Conservation (phyloP, 2,797 vertebrate species). For the Paratrypauchen microcephalus region DNA sequence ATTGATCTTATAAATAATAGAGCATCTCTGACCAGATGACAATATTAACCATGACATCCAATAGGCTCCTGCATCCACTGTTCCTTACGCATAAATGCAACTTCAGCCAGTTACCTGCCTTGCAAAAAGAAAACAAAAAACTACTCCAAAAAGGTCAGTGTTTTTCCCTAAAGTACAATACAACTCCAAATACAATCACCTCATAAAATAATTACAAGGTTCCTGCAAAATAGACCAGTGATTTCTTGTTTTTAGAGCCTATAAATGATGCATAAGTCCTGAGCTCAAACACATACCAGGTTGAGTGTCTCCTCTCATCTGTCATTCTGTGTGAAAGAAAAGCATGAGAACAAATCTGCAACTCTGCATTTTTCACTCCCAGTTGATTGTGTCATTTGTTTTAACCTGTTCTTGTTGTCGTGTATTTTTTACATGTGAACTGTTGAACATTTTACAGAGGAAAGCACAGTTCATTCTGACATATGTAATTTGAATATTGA, state of each 20-base stretch:
- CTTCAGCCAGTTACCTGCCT: slow-evolving; percentile 21
- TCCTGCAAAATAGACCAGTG: slow-evolving; percentile 53
- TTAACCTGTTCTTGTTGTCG: slow-evolving; percentile 46
- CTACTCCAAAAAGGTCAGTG: slow-evolving; percentile 37
- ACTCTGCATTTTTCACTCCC: slow-evolving; percentile 68
- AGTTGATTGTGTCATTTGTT: slow-evolving; percentile 51
- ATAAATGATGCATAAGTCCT: slow-evolving; percentile 67
- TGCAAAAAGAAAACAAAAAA: slow-evolving; percentile 19
- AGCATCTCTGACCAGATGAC: slow-evolving; percentile 48
- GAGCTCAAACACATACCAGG: slow-evolving; percentile 40
- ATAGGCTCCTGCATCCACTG: slow-evolving; percentile 37
- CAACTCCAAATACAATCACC: slow-evolving; percentile 48
- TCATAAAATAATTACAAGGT: slow-evolving; percentile 65
- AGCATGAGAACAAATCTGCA: slow-evolving; percentile 69
- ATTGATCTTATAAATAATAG: slow-evolving; percentile 77
- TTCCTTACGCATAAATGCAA: slow-evolving; percentile 19
- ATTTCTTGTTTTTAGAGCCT: slow-evolving; percentile 45
- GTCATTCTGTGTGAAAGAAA: slow-evolving; percentile 70
- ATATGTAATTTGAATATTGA: neutral
- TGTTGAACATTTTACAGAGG: slow-evolving; percentile 27
- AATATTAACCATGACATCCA: slow-evolving; percentile 68
- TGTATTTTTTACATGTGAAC: slow-evolving; percentile 52
- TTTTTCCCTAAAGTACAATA: slow-evolving; percentile 39
- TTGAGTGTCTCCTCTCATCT: slow-evolving; percentile 66
- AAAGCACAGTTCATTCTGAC: neutral